phyloP scores from a whole-genome alignment of 2,113 vertebrate species.

The Geothlypis trichas region DNA sequence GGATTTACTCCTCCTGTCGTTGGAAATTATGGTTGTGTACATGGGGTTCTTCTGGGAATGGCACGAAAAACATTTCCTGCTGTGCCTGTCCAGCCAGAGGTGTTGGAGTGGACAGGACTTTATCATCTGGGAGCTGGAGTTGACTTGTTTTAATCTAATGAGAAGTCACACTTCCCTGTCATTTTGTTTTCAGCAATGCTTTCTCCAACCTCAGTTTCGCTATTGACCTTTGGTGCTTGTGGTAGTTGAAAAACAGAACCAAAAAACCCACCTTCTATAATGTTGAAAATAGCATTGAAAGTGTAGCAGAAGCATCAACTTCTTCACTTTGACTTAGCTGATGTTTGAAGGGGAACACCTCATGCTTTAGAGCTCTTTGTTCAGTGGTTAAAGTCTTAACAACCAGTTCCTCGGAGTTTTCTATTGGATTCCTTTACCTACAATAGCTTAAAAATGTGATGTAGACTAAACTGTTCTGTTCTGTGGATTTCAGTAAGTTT shows the following conservation, averaged over 20 bases:
- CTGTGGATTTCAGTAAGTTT: background rate
- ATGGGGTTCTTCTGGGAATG: background rate
- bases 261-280: background rate
- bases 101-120: background rate
- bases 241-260: background rate
- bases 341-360: constrained; percentile 34
- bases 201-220: background rate
- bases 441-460: background rate
- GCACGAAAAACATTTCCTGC: fast-evolving
- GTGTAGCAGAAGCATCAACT: background rate
- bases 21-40: fast-evolving
- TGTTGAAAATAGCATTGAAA: constrained; percentile 34
- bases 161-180: background rate
- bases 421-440: background rate
- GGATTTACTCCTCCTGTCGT: background rate
- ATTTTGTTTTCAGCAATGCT: background rate
- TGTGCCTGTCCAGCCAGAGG: background rate
- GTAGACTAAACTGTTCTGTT: background rate
- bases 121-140: background rate
- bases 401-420: background rate
- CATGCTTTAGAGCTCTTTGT: background rate
- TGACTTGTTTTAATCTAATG: background rate
- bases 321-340: background rate
- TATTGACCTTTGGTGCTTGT: background rate
- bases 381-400: background rate